phyloP scores from a whole-genome alignment of 1,140 invertebrate species.

The Drosophila ohnishii region DNA sequence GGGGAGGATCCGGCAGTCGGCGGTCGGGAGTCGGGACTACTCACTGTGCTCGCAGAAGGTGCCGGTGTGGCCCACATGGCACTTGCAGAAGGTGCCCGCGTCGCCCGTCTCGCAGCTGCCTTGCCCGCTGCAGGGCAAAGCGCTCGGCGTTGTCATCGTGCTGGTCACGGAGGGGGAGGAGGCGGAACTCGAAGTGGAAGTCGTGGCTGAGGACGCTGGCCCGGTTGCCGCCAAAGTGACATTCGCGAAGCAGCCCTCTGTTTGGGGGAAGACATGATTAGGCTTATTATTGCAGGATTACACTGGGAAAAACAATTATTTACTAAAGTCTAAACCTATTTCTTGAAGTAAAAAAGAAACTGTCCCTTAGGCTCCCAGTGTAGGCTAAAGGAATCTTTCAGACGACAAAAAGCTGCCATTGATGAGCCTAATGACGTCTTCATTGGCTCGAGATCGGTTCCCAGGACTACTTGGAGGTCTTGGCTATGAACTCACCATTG shows the following conservation, averaged over 20 bases:
- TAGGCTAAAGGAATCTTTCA: background rate
- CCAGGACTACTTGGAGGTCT: conserved; percentile 18
- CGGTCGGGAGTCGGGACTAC: conserved; percentile 59
- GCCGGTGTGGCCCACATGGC: conserved; percentile 90
- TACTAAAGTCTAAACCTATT: background rate
- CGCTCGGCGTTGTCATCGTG: conserved; percentile 74
- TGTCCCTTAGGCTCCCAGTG: background rate
- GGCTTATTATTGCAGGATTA: conserved; percentile 34
- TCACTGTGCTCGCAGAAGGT: conserved; percentile 89
- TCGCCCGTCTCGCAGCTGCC: conserved; percentile 88
- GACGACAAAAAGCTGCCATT: conserved; percentile 32
- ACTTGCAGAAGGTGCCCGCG: conserved; percentile 88
- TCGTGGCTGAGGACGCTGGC: conserved; percentile 10
- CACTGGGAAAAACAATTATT: conserved; percentile 1
- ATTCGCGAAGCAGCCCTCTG: conserved; percentile 81
- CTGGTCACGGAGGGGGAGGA: conserved; percentile 1
- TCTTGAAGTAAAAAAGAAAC: too few species aligned
- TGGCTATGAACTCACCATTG: conserved; percentile 77
- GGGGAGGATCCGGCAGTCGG: conserved; percentile 7
- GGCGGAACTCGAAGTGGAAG: conserved; percentile 14
- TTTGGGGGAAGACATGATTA: conserved; percentile 56
- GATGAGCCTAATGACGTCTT: conserved; percentile 36
- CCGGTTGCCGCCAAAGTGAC: conserved; percentile 55
- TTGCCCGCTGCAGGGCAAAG: conserved; percentile 89
- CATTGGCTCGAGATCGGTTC: conserved; percentile 27